Base-by-base conservation (phyloP, 2,797 vertebrate genomes). In the Labeo calbasu region DNA sequence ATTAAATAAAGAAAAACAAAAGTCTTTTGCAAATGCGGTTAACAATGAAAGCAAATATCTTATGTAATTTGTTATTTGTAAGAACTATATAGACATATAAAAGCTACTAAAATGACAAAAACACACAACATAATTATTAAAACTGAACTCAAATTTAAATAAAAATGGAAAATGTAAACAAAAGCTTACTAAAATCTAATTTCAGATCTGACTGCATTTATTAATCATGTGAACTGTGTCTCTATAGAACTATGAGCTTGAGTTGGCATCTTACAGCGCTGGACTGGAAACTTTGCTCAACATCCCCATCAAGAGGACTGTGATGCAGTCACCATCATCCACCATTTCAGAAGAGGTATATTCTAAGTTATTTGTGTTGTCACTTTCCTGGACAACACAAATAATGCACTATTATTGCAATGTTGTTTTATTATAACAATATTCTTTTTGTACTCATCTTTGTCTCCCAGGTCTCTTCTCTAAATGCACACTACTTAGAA, bases 201-300 rank as follows among this genome's bases (percentile, higher is more conserved):
- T 40, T 48, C 40, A 46, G 6, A 17, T 15, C 21, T 48, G 11
- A 50, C 46, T n/a, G 23, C 17, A 15, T 50, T 46, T 14, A 17
- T 4, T 70, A 46, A 68, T 53, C 2, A 14, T 2, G 32, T 19
- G 65, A 21, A 12, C 9, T 23, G 21, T 75, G 1, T 81, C 25
- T 65, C 14, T 85, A 63, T 87, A 96, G 98, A 97, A 98, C 92
- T 98, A 99, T 88, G 98, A 99, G 87, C 93, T 97, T 5, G 97
- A 98, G 83, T 92, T 98, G 79, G 94, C 96, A 11, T 94, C 96
- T 0, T 99, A 99, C 81, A 94, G 95, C 40, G 97, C 98, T 0
- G 98, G 98, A 48, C 91, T 99, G 83, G 98, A 99, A 92, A 99
- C 97, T 0, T 84, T 99, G 70, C 95, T 98, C 66, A 98, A 96